Percentiles rank a stretch among this genome's conserved stretches.
These are phyloP conservation scores for Vultur gryphus DNA, from an alignment of 2,797 vertebrate genomes.

Conservation along the genomic window DNA sequence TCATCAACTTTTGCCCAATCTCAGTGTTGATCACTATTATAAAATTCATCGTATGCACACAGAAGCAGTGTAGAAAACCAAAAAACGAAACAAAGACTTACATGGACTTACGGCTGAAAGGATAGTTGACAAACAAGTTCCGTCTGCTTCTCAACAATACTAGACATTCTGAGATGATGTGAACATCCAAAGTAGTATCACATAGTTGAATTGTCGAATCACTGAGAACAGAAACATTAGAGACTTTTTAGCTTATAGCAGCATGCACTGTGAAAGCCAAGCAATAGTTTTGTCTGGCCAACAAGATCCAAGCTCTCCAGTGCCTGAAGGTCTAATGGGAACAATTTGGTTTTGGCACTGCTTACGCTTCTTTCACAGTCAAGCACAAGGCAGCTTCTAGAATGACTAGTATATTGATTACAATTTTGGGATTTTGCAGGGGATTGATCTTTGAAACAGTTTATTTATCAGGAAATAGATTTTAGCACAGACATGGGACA, in stretches of 20 bases:
- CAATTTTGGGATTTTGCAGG: not conserved
- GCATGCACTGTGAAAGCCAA: not conserved
- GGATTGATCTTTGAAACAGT: not conserved
- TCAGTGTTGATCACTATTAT: not conserved
- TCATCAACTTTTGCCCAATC: not conserved
- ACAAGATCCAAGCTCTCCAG: not conserved
- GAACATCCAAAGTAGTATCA: not conserved
- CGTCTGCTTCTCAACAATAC: not conserved
- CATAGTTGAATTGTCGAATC: not conserved
- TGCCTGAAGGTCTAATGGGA: not conserved
- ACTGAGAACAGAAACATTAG: not conserved
- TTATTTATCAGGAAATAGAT: not conserved
- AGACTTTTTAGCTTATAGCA: not conserved
- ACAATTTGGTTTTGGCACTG: not conserved
- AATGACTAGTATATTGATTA: not conserved
- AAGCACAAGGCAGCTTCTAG: not conserved
- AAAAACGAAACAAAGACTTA: not conserved
- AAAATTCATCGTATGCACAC: not conserved
- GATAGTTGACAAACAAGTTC: not conserved
- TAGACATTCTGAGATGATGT: not conserved
- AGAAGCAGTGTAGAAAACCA: not conserved
- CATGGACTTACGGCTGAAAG: not conserved
- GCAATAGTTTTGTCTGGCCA: not conserved
- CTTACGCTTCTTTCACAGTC: not conserved
- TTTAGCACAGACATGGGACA: not conserved